Evolutionary conservation across 1,140 invertebrate genomes (phyloP).

Genomic region (Aphelinus certus): DNA sequence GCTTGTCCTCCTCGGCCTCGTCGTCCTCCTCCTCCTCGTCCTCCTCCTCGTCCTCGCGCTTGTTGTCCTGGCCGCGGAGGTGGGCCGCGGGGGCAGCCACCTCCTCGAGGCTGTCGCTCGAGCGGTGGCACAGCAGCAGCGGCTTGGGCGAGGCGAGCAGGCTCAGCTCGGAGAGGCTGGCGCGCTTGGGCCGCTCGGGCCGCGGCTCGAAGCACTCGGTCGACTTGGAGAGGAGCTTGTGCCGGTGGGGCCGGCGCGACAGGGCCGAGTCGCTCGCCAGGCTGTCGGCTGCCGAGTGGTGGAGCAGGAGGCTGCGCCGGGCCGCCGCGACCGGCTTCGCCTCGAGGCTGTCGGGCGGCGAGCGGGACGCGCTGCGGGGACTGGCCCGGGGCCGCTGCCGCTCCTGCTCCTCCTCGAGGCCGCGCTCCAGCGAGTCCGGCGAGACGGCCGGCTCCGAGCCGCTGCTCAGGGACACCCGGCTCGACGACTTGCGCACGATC

Average conservation of each 20-base stretch:
- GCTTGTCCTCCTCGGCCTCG: constrained; percentile 12
- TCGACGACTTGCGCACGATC: constrained; percentile 58
- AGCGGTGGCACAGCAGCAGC: constrained; percentile 47
- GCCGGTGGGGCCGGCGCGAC: constrained; percentile 26
- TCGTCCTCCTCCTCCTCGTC: constrained; percentile 42
- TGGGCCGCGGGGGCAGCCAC: constrained; percentile 43
- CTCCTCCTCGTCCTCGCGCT: constrained; percentile 59
- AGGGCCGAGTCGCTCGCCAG: constrained; percentile 51
- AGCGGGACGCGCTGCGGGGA: constrained; percentile 46
- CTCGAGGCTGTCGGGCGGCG: constrained; percentile 59
- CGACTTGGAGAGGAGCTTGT: constrained; percentile 59
- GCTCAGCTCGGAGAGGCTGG: constrained; percentile 59
- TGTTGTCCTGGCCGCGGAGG: constrained; percentile 55
- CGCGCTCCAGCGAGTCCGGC: constrained; percentile 57
- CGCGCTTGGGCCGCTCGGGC: constrained; percentile 48
- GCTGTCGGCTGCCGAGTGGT: constrained; percentile 50
- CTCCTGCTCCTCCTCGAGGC: neutral
- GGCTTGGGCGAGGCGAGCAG: constrained; percentile 31
- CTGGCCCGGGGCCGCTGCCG: constrained; percentile 18
- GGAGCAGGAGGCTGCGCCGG: constrained; percentile 43
- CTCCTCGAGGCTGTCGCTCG: constrained; percentile 56
- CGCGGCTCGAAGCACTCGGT: constrained; percentile 57
- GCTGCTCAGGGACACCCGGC: constrained; percentile 50
- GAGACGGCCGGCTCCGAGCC: constrained; percentile 56
- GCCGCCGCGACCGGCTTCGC: constrained; percentile 48